phyloP scores from a whole-genome alignment of 2,888 invertebrate species.

The Rotaria socialis region DNA sequence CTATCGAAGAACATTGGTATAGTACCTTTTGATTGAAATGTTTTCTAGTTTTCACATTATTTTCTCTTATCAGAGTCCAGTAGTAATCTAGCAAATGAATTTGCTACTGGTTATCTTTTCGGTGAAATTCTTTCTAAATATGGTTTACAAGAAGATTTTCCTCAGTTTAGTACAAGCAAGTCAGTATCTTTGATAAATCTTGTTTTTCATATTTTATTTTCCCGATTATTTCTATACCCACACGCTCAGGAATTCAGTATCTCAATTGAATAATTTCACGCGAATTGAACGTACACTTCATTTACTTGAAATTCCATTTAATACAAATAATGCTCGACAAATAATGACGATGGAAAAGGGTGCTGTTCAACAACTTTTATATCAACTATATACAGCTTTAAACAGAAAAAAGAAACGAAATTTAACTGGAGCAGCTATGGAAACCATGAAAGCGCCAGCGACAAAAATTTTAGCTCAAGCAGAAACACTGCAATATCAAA shows the following conservation, averaged over 20 bases:
- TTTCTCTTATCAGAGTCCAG: conserved; percentile 47
- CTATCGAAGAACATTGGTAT: conserved; percentile 54
- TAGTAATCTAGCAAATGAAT: conserved; percentile 56
- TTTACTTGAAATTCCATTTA: conserved; percentile 58
- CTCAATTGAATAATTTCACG: conserved; percentile 59
- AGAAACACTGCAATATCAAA: conserved; percentile 56
- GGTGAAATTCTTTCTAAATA: conserved; percentile 58
- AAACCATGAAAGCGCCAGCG: conserved; percentile 58
- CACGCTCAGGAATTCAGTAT: conserved; percentile 54
- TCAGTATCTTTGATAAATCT: conserved; percentile 49
- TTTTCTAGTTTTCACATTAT: not conserved
- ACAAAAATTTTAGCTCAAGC: conserved; percentile 57
- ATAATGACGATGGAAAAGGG: conserved; percentile 59
- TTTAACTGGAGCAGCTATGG: conserved; percentile 58
- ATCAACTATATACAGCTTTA: conserved; percentile 58
- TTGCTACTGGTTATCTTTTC: conserved; percentile 58
- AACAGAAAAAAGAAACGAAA: conserved; percentile 58
- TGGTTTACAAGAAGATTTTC: conserved; percentile 59
- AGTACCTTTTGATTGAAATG: conserved; percentile 43
- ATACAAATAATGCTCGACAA: conserved; percentile 57
- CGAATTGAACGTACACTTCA: conserved; percentile 57
- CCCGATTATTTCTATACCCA: not conserved
- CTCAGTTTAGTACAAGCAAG: conserved; percentile 58
- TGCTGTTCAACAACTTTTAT: conserved; percentile 57
- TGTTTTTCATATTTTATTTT: not conserved